Percentiles rank a stretch among this genome's conserved stretches.
Evolutionary conservation across 2,888 invertebrate species (phyloP).

Genomic region (Oscheius sp.): DNA sequence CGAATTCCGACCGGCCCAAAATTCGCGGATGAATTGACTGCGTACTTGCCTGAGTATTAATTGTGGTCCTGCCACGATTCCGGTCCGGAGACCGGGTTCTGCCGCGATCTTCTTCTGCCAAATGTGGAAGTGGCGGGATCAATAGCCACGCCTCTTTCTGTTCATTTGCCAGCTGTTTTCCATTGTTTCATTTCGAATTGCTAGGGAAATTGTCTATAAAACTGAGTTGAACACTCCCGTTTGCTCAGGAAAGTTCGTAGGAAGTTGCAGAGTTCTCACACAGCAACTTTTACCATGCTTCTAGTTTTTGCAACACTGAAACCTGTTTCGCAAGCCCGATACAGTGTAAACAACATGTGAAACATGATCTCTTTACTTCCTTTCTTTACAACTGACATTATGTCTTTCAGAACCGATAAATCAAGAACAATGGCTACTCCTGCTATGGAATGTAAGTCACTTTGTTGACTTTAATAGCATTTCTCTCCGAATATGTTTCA

Average conservation of each 20-base stretch:
- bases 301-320: too few species aligned
- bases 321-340: too few species aligned
- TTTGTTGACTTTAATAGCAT: not conserved
- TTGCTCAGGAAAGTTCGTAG: too few species aligned
- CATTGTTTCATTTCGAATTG: too few species aligned
- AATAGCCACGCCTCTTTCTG: conserved; percentile 2
- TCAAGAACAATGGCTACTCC: conserved; percentile 36
- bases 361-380: too few species aligned
- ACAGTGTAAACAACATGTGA: too few species aligned
- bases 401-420: too few species aligned
- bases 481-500: not conserved
- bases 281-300: too few species aligned
- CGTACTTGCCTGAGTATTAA: conserved; percentile 18
- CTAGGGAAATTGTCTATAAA: too few species aligned
- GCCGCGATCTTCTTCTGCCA: not conserved
- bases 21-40: not conserved
- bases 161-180: not conserved
- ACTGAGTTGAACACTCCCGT: too few species aligned
- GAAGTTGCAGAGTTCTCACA: too few species aligned
- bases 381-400: too few species aligned
- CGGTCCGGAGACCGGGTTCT: not conserved
- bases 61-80: conserved; percentile 8
- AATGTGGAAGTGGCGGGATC: not conserved
- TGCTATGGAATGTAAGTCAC: conserved; percentile 42
- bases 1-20: not conserved